A percentile compares a stretch with the other conserved stretches of the same genome.
These are phyloP conservation scores for Raja brachyura DNA, from an alignment of 2,113 vertebrate species.

Conservation along the genomic window DNA sequence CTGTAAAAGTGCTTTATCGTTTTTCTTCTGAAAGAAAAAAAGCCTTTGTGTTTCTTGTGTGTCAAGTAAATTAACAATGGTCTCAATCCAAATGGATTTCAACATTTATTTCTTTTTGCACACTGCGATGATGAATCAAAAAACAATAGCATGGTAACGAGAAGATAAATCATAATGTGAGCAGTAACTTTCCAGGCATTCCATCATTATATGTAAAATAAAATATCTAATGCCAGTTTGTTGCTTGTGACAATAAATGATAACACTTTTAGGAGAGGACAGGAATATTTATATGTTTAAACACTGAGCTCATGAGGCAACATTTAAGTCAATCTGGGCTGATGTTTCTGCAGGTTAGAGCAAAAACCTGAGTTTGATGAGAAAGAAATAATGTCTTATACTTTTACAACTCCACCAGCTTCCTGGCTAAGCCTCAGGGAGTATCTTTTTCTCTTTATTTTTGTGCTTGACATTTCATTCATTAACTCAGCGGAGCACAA, in stretches of 20 bases:
- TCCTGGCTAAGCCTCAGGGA: conserved; percentile 6
- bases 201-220: neutral
- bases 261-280: neutral
- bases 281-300: neutral
- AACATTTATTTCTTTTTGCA: neutral
- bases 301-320: neutral
- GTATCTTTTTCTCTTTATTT: neutral
- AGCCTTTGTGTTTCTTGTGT: neutral
- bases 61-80: neutral
- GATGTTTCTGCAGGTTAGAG: neutral
- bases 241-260: neutral
- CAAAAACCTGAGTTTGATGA: neutral
- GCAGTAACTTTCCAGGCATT: neutral
- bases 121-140: conserved; percentile 26
- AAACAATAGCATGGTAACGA: neutral
- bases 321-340: neutral
- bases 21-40: neutral
- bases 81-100: neutral
- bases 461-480: conserved; percentile 22
- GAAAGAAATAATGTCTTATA: conserved; percentile 4
- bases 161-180: conserved; percentile 4
- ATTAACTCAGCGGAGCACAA: neutral
- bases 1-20: neutral
- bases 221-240: neutral
- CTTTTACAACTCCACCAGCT: neutral